Evolutionary conservation across 2,888 invertebrate genomes (phyloP).

Genomic region (Apoda limacodes): DNA sequence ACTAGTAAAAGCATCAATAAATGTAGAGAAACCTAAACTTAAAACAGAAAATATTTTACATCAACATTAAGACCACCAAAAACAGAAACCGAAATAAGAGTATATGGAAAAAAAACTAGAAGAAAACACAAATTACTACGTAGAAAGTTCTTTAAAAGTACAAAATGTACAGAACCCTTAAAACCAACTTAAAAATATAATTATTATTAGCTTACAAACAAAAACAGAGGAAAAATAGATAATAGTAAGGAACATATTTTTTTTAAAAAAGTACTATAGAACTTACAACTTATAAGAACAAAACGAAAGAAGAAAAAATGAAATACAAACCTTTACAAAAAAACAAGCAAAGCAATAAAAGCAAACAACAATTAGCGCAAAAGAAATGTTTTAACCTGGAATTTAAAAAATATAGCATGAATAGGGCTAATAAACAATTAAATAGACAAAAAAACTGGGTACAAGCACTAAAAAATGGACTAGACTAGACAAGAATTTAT

Average conservation of each 20-base stretch:
- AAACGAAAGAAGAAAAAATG: conserved; percentile 1
- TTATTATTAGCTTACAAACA: too few species aligned
- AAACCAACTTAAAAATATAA: too few species aligned
- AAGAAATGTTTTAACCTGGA: conserved; percentile 10
- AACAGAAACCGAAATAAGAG: too few species aligned
- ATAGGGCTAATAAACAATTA: conserved; percentile 13
- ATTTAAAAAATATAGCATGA: conserved; percentile 15
- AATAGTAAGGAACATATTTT: too few species aligned
- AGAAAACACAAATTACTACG: not conserved
- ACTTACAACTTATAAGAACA: conserved; percentile 1
- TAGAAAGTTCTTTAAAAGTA: not conserved
- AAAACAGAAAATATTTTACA: not conserved
- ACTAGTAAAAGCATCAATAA: not conserved
- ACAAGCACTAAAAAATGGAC: too few species aligned
- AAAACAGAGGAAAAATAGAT: too few species aligned
- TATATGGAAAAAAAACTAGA: not conserved
- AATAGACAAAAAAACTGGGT: conserved; percentile 10
- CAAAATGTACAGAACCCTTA: not conserved
- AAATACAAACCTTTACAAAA: not conserved
- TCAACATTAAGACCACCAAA: not conserved
- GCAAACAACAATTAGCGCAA: conserved; percentile 11
- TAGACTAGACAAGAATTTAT: conserved; percentile 9
- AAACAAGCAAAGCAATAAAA: conserved; percentile 5
- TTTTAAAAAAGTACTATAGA: conserved; percentile 1
- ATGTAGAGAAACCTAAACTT: not conserved